A percentile compares a stretch with the other conserved stretches of the same genome.
Conservation (phyloP, 2,888 invertebrate species). For the Drosophila aldrichi region DNA sequence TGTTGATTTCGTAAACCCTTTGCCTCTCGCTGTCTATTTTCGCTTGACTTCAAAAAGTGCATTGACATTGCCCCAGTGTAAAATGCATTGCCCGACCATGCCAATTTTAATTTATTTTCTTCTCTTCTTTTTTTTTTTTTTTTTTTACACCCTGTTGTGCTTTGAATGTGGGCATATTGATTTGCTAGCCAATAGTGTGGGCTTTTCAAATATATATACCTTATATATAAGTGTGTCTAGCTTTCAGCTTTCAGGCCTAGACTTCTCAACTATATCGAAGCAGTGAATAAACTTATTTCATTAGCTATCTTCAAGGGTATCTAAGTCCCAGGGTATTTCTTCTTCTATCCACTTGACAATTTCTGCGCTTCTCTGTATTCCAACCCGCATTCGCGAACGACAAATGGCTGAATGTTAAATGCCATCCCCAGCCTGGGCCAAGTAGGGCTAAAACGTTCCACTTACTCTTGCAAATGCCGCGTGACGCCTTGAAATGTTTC, state of each 20-base stretch:
- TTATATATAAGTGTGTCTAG: not conserved
- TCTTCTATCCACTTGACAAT: not conserved
- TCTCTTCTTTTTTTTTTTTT: not conserved
- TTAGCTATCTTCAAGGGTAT: not conserved
- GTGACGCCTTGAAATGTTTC: constrained; percentile 70
- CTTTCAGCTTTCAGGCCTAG: not conserved
- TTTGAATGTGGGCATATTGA: not conserved
- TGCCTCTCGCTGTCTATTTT: constrained; percentile 53
- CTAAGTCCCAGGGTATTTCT: not conserved
- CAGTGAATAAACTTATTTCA: not conserved
- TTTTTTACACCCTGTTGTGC: constrained; percentile 26
- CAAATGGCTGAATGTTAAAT: constrained; percentile 61
- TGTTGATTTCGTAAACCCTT: not conserved
- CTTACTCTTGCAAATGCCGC: constrained; percentile 68
- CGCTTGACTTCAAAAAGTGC: constrained; percentile 59
- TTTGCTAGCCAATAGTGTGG: not conserved
- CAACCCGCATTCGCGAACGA: constrained; percentile 58
- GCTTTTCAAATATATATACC: not conserved
- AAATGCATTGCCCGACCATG: constrained; percentile 73
- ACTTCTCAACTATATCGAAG: not conserved
- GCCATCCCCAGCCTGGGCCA: constrained; percentile 35
- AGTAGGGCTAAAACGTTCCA: constrained; percentile 33
- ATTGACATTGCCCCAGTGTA: constrained; percentile 72
- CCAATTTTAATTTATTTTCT: constrained; percentile 63
- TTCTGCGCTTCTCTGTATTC: constrained; percentile 10